Conservation (phyloP, 35 echinoderm and acorn worm species). For the Stichopus chloronotus region DNA sequence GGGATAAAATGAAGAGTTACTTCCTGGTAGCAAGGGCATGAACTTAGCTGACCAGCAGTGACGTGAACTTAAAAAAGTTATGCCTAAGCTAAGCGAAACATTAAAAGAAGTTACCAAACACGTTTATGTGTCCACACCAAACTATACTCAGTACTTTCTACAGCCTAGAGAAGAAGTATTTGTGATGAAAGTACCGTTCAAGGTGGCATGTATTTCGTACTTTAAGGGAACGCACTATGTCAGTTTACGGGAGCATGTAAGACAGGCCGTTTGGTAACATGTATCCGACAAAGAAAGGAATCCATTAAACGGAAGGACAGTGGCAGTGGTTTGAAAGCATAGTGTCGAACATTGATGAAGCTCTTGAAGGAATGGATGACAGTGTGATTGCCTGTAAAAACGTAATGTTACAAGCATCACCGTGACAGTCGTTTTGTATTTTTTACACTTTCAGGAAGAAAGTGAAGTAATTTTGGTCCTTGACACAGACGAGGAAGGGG, state of each 20-base stretch:
- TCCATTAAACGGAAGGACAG: slow-evolving; percentile 29
- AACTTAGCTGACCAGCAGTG: slow-evolving; percentile 5
- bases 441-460: background rate
- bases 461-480: slow-evolving; percentile 31
- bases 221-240: background rate
- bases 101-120: background rate
- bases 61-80: background rate
- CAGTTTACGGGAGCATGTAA: slow-evolving; percentile 15
- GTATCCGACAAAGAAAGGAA: slow-evolving; percentile 50
- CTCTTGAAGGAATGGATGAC: background rate
- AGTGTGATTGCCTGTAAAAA: background rate
- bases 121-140: background rate
- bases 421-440: background rate
- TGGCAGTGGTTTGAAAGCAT: slow-evolving; percentile 16
- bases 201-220: slow-evolving; percentile 6
- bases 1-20: background rate
- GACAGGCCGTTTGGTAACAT: slow-evolving; percentile 16
- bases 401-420: background rate
- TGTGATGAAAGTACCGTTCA: background rate
- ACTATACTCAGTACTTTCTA: background rate
- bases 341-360: slow-evolving; percentile 21
- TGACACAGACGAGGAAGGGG: slow-evolving; percentile 3
- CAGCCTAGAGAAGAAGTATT: background rate
- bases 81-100: slow-evolving; percentile 3
- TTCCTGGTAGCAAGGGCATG: background rate